phyloP scores from a whole-genome alignment of 2,888 invertebrate species.

The Drosophila prostipennis region DNA sequence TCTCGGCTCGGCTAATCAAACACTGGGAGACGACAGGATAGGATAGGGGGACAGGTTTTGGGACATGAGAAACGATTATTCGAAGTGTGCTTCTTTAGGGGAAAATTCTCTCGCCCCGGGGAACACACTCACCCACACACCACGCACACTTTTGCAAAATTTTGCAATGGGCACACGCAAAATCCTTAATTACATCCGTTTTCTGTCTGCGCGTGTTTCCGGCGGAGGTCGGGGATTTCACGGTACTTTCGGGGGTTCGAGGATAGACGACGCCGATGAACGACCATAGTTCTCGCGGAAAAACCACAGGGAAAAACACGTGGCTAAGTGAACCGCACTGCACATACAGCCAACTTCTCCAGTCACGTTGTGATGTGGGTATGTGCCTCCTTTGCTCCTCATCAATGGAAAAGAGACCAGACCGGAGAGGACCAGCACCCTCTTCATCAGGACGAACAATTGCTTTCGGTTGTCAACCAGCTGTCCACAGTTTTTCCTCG shows the following conservation, averaged over 20 bases:
- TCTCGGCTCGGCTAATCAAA: constrained; percentile 54
- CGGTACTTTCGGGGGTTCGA: constrained; percentile 14
- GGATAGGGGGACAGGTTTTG: background rate
- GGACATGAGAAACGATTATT: constrained; percentile 54
- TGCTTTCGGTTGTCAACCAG: constrained; percentile 62
- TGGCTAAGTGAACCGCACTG: constrained; percentile 66
- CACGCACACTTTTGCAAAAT: constrained; percentile 43
- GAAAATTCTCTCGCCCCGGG: constrained; percentile 57
- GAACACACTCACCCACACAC: constrained; percentile 8
- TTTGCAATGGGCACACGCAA: constrained; percentile 63
- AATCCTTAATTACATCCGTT: constrained; percentile 77
- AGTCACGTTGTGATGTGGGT: constrained; percentile 63
- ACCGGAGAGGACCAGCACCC: constrained; percentile 19
- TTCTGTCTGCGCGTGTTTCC: constrained; percentile 74
- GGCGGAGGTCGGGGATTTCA: constrained; percentile 45
- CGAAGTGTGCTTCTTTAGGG: constrained; percentile 47
- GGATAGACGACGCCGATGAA: constrained; percentile 17
- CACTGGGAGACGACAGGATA: constrained; percentile 2
- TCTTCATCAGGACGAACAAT: constrained; percentile 57
- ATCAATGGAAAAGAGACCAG: constrained; percentile 16
- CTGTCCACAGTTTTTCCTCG: constrained; percentile 69
- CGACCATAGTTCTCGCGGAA: constrained; percentile 34
- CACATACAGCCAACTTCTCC: constrained; percentile 50
- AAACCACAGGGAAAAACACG: constrained; percentile 70
- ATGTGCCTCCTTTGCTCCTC: constrained; percentile 19